Base-by-base conservation (phyloP, 2,888 invertebrate genomes). In the Calliopum simillimum region DNA sequence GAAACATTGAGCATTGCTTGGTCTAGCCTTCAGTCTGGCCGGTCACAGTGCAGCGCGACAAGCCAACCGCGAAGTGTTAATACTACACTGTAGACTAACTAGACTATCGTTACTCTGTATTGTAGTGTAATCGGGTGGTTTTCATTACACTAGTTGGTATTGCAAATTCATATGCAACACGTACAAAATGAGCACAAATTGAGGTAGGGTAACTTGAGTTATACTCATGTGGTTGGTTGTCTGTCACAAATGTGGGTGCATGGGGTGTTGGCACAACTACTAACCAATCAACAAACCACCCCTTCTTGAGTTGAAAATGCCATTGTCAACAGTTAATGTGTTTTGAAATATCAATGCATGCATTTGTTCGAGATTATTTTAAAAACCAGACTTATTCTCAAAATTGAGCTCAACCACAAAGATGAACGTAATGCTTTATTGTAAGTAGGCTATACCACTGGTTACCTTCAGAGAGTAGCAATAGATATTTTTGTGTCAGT, bases 111-210 rank as follows among this genome's bases (percentile, higher is more conserved):
- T 33, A 33, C 33, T n/a, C n/a, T 33, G 33, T 33, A 33, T n/a
- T n/a, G n/a, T 33, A 33, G 33, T 33, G 33, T 33, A 33, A 2
- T 8, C n/a, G 16, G 53, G 55, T 51, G 68, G 72, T 49, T 82
- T 76, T 59, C 74, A 78, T 83, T 82, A 77, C 81, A 79, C 46
- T 55, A 21, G 62, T 62, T 55, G 25, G 43, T 41, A 23, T 71
- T 68, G 63, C 43, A 49, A 55, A 23, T 58, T 19, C 19, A 55
- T n/a, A 63, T 41, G 25, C 41, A 51, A 16, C 19, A 14, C 8
- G 23, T 23, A 61, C 53, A 63, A 63, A 73, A 71, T 73, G 73
- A 71, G 69, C 62, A 71, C 69, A 73, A 73, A 44, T 70, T 76
- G 74, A 74, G 76, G 73, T 74, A 51, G 2, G 55, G 73, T 74